Percentiles rank a stretch among this genome's conserved stretches.
These are phyloP conservation scores for Clarias fuscus DNA, from an alignment of 2,797 vertebrate genomes.

Conservation along the genomic window DNA sequence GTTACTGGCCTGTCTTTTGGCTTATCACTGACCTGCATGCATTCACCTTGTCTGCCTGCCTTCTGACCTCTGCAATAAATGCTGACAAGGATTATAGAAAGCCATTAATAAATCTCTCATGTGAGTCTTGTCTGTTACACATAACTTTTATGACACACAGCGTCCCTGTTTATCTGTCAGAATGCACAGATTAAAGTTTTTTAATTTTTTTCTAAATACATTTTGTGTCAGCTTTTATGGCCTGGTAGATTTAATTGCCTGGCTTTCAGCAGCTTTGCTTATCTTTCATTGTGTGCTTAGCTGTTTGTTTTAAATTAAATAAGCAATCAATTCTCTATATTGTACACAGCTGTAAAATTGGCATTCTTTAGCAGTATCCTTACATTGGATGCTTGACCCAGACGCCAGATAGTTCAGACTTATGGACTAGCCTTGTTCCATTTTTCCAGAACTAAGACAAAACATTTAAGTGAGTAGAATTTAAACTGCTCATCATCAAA, in stretches of 20 bases:
- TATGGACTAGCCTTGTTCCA: not conserved
- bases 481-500: not conserved
- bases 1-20: not conserved
- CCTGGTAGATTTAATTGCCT: conserved; percentile 55
- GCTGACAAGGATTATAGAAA: conserved; percentile 1
- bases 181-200: conserved; percentile 6
- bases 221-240: conserved; percentile 59
- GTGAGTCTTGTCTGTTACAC: conserved; percentile 7
- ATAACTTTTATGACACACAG: conserved; percentile 16
- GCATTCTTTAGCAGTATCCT: not conserved
- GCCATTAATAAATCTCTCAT: conserved; percentile 29
- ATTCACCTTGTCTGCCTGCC: conserved; percentile 26
- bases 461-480: not conserved
- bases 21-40: conserved; percentile 17
- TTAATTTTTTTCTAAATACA: conserved; percentile 53
- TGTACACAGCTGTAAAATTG: conserved; percentile 8
- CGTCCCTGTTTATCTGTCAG: conserved; percentile 18
- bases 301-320: conserved; percentile 39
- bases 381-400: not conserved
- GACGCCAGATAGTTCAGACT: not conserved
- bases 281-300: conserved; percentile 66
- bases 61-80: conserved; percentile 27
- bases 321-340: conserved; percentile 42
- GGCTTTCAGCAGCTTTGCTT: conserved; percentile 66
- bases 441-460: not conserved